phyloP scores from a whole-genome alignment of 2,797 vertebrate genomes.

The Cyprinella venusta region DNA sequence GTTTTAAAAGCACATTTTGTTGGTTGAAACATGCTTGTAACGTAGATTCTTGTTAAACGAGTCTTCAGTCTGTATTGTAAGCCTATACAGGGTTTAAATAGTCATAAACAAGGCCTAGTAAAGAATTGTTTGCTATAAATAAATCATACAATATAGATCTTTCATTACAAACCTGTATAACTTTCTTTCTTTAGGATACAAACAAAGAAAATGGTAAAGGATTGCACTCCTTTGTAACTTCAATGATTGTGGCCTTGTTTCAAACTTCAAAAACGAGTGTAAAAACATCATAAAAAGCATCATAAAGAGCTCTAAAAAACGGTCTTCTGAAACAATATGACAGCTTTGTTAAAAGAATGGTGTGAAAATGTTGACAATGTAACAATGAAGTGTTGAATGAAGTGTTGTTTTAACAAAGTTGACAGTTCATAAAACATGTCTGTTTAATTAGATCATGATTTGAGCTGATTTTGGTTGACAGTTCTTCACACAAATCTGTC shows the following conservation, averaged over 20 bases:
- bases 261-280: background rate
- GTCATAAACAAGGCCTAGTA: conserved; percentile 7
- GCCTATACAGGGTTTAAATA: background rate
- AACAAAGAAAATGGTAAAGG: background rate
- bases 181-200: background rate
- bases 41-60: conserved; percentile 36
- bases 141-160: background rate
- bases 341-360: background rate
- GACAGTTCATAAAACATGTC: background rate
- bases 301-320: background rate
- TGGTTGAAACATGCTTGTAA: conserved; percentile 10
- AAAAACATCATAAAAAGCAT: background rate
- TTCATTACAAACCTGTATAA: background rate
- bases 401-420: background rate
- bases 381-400: background rate
- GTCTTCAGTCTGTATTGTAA: background rate
- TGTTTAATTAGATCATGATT: background rate
- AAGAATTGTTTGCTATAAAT: background rate
- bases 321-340: background rate
- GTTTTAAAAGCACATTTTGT: conserved; percentile 37
- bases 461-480: background rate
- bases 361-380: background rate
- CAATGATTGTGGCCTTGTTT: background rate
- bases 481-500: background rate
- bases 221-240: background rate